Conservation (phyloP, 2,888 invertebrate genomes). For the Rhopalosiphum nymphaeae region DNA sequence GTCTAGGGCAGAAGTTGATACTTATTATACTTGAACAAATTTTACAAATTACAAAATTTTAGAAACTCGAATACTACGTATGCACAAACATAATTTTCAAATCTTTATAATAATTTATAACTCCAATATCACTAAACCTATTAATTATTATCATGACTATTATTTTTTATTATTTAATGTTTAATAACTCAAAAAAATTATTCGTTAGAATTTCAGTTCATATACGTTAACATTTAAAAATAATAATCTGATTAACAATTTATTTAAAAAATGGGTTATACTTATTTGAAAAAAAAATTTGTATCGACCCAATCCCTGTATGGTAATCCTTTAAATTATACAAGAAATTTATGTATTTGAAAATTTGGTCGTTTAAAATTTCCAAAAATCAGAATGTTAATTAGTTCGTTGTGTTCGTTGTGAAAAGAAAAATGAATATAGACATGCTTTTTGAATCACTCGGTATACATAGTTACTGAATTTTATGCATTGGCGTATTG, state of each 20-base stretch:
- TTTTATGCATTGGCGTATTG: background rate
- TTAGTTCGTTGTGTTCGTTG: background rate
- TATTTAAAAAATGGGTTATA: background rate
- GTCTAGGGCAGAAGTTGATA: background rate
- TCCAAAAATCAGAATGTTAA: background rate
- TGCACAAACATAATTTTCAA: background rate
- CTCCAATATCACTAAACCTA: background rate
- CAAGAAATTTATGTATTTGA: background rate
- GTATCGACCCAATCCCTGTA: background rate
- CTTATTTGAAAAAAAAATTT: background rate
- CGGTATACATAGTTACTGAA: background rate
- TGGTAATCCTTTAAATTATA: background rate
- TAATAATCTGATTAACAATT: background rate
- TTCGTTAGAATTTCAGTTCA: background rate
- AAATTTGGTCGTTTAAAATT: background rate
- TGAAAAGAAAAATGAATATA: background rate
- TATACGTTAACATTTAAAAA: background rate
- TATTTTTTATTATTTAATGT: background rate
- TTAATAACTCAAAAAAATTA: background rate
- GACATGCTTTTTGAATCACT: background rate
- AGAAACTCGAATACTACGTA: background rate
- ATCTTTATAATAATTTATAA: background rate
- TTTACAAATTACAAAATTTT: background rate
- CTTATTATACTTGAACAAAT: background rate
- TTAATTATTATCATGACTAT: background rate